phyloP scores from a whole-genome alignment of 2,113 vertebrate species.

The Clarias gariepinus region DNA sequence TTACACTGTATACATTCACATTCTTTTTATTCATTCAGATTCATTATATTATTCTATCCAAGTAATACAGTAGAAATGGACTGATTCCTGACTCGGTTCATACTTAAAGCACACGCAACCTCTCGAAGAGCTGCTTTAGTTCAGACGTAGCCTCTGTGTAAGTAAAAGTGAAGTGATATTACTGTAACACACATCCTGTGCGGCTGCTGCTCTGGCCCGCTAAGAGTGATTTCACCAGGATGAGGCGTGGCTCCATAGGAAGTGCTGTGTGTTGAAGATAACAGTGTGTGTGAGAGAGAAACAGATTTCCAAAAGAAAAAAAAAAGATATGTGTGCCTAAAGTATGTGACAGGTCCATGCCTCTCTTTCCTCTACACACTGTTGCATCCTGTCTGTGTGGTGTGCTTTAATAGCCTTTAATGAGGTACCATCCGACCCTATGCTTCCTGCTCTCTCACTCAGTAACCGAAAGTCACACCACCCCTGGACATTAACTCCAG shows the following conservation, averaged over 20 bases:
- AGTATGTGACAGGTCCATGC: slow-evolving; percentile 63
- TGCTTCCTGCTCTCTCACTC: slow-evolving; percentile 52
- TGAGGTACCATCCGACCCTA: slow-evolving; percentile 65
- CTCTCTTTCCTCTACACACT: slow-evolving; percentile 81
- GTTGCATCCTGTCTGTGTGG: slow-evolving; percentile 71
- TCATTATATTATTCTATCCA: neutral
- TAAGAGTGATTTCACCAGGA: slow-evolving; percentile 33
- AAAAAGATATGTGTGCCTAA: slow-evolving; percentile 61
- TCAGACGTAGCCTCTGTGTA: neutral
- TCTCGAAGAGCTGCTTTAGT: neutral
- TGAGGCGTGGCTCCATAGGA: slow-evolving; percentile 76
- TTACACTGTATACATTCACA: neutral
- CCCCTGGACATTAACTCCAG: slow-evolving; percentile 17
- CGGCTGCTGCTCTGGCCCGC: neutral
- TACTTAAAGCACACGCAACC: neutral
- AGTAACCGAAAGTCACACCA: slow-evolving; percentile 30
- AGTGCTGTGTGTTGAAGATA: slow-evolving; percentile 77
- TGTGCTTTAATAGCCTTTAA: slow-evolving; percentile 74
- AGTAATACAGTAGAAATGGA: neutral
- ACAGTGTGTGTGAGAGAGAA: slow-evolving; percentile 56
- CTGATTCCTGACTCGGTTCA: neutral
- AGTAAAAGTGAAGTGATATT: slow-evolving; percentile 21
- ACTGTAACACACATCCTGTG: slow-evolving; percentile 36
- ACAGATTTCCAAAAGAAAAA: slow-evolving; percentile 48
- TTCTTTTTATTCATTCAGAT: neutral